Conservation (phyloP, 2,113 vertebrate genomes). For the Bambusicola thoracicus region DNA sequence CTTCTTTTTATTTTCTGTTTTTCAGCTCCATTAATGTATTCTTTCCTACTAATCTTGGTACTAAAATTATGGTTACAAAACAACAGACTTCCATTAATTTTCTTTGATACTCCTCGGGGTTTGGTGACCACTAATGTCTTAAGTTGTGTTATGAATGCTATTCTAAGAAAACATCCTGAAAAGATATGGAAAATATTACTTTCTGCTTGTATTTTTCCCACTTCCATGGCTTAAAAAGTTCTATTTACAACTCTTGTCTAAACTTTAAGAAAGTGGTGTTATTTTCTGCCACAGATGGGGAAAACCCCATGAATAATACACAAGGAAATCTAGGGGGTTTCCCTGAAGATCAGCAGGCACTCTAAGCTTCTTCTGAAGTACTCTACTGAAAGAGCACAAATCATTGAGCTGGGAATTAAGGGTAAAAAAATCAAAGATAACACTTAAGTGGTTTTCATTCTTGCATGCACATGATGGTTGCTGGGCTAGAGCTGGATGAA, state of each 20-base stretch:
- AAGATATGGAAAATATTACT: not conserved
- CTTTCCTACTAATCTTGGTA: not conserved
- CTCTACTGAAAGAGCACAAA: not conserved
- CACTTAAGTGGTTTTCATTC: not conserved
- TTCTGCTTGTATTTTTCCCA: not conserved
- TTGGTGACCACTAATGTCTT: not conserved
- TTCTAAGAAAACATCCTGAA: not conserved
- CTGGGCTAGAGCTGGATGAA: not conserved
- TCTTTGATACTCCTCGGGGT: accelerated
- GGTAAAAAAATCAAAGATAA: not conserved
- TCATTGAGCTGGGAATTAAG: not conserved
- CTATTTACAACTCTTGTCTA: not conserved
- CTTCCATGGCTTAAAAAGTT: not conserved
- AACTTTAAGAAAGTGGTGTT: slow-evolving; percentile 12
- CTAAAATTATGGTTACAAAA: not conserved
- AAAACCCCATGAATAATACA: slow-evolving; percentile 66
- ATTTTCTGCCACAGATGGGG: slow-evolving; percentile 46
- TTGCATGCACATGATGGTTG: not conserved
- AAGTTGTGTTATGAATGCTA: not conserved
- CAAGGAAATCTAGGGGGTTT: slow-evolving; percentile 69
- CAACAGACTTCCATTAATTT: not conserved
- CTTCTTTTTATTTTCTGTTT: not conserved
- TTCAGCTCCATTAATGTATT: too few species aligned
- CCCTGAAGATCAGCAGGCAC: slow-evolving; percentile 17
- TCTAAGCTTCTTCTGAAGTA: not conserved